Percentiles rank a stretch among this genome's conserved stretches.
phyloP scores from a whole-genome alignment of 2,888 invertebrate species.

The Anthoptus insignis region DNA sequence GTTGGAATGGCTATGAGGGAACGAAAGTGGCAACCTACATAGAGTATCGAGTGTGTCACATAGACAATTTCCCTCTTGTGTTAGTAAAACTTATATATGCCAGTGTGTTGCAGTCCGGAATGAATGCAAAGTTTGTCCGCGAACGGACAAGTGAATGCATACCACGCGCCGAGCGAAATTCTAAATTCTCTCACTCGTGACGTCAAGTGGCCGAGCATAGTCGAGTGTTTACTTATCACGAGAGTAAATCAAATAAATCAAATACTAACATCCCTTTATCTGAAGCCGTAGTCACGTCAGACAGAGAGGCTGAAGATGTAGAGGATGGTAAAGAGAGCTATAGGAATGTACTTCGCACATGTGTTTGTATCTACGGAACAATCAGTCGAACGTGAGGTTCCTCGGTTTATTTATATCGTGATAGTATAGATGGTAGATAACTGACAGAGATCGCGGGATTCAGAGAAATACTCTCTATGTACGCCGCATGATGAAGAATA shows the following conservation, averaged over 20 bases:
- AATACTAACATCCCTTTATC: constrained; percentile 40
- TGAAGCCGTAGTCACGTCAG: constrained; percentile 38
- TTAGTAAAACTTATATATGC: constrained; percentile 67
- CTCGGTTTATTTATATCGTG: constrained; percentile 62
- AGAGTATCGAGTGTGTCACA: constrained; percentile 68
- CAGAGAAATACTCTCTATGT: constrained; percentile 61
- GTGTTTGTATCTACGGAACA: constrained; percentile 57
- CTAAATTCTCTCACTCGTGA: constrained; percentile 72
- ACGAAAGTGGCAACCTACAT: constrained; percentile 83
- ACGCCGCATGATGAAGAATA: constrained; percentile 55
- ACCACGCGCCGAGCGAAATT: constrained; percentile 72
- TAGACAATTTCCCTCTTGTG: constrained; percentile 76
- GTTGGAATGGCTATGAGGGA: constrained; percentile 70
- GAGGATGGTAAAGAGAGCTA: constrained; percentile 27
- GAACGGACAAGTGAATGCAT: constrained; percentile 67
- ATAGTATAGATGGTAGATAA: constrained; percentile 61
- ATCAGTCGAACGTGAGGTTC: constrained; percentile 62
- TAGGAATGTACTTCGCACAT: constrained; percentile 50
- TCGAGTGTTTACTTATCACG: constrained; percentile 53
- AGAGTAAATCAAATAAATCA: constrained; percentile 45
- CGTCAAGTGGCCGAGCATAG: constrained; percentile 50
- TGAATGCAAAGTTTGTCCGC: constrained; percentile 77
- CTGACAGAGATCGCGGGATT: constrained; percentile 62
- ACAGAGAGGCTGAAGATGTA: constrained; percentile 46
- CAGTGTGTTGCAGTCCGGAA: constrained; percentile 74